Evolutionary conservation across 2,797 vertebrate genomes (phyloP).

Genomic region (Choloepus didactylus): DNA sequence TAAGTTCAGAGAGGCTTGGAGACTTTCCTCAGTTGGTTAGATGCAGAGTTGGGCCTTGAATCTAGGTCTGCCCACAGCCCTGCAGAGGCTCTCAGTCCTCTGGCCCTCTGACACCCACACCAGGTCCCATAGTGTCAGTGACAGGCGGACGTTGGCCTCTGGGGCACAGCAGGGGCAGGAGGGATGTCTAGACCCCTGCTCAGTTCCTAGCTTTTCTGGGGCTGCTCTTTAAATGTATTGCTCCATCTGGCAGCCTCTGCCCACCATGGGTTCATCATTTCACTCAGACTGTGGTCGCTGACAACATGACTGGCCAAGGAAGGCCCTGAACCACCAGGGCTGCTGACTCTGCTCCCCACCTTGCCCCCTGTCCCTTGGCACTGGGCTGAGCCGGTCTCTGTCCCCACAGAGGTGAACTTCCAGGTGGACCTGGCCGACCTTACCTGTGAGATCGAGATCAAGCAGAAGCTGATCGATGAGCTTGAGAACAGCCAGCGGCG

Average conservation of each 20-base stretch:
- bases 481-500: constrained; percentile 98
- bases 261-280: fast-evolving
- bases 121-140: fast-evolving
- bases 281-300: not conserved
- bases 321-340: no score
- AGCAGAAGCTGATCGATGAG: constrained; percentile 99
- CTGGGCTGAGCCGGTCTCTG: not conserved
- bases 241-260: no score
- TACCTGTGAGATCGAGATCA: constrained; percentile 99
- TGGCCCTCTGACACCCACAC: no score
- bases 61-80: not conserved
- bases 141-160: not conserved
- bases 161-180: not conserved
- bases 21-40: not conserved
- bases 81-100: not conserved
- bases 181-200: not conserved
- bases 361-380: fast-evolving
- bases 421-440: constrained; percentile 97
- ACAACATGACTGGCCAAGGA: not conserved
- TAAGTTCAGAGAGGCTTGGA: not conserved
- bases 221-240: not conserved
- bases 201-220: not conserved
- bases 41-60: not conserved
- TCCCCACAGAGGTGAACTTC: constrained; percentile 90
- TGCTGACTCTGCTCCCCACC: not conserved